Evolutionary conservation across 2,797 vertebrate genomes (phyloP).

Genomic region (Meriones psammophilus): DNA sequence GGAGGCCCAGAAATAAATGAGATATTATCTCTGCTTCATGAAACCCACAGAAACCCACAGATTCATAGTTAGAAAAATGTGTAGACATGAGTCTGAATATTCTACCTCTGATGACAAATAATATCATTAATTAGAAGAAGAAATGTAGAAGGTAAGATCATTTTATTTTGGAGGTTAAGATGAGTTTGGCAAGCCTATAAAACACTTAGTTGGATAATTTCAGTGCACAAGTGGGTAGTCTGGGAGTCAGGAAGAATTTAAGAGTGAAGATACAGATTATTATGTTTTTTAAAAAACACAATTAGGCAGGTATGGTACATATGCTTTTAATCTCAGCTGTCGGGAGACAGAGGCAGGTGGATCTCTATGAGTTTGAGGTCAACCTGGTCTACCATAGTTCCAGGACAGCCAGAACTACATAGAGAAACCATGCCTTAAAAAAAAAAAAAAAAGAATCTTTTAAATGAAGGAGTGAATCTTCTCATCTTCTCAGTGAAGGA

Average conservation of each 20-base stretch:
- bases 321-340: neutral
- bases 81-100: neutral
- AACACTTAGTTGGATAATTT: neutral
- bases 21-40: constrained; percentile 8
- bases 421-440: neutral
- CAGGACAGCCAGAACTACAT: neutral
- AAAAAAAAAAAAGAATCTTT: neutral
- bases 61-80: constrained; percentile 28
- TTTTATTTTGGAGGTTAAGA: constrained; percentile 5
- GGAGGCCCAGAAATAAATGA: constrained; percentile 24
- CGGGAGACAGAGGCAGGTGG: neutral
- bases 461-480: neutral
- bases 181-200: neutral
- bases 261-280: neutral
- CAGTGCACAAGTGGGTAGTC: neutral
- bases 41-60: constrained; percentile 16
- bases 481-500: neutral
- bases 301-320: neutral
- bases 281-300: constrained; percentile 1
- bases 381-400: neutral
- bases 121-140: constrained; percentile 9
- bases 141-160: neutral
- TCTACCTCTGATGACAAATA: constrained; percentile 9
- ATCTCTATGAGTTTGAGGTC: neutral
- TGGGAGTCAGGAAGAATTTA: neutral